These are phyloP conservation scores for Trichopoda pennipes DNA, from an alignment of 2,888 invertebrate genomes.

Conservation along the genomic window DNA sequence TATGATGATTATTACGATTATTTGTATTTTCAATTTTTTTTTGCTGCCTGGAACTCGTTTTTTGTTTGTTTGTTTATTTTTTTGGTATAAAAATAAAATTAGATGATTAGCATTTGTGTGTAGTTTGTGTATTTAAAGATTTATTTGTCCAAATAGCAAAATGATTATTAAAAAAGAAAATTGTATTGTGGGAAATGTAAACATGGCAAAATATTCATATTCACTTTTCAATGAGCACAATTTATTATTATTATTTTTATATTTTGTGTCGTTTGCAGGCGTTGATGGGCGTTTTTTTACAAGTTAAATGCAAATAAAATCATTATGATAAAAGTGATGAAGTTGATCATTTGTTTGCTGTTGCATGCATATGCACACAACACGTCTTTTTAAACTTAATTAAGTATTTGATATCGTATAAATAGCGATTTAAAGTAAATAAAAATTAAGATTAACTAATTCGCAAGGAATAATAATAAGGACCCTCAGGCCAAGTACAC, in stretches of 20 bases:
- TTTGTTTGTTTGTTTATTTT: conserved; percentile 20
- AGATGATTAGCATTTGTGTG: conserved; percentile 53
- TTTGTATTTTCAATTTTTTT: conserved; percentile 34
- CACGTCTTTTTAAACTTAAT: conserved; percentile 49
- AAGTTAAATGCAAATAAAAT: conserved; percentile 52
- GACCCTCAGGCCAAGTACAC: too few species aligned
- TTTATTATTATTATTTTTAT: conserved; percentile 2
- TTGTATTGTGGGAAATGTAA: conserved; percentile 64
- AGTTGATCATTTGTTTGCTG: conserved; percentile 47
- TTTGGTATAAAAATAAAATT: conserved; percentile 49
- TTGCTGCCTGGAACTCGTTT: conserved; percentile 23
- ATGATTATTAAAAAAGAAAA: conserved; percentile 32
- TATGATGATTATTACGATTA: conserved; percentile 23
- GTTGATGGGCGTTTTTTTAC: conserved; percentile 58
- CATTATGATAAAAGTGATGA: conserved; percentile 40
- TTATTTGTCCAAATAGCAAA: conserved; percentile 58
- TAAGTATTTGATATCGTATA: conserved; percentile 16
- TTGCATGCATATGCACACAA: conserved; percentile 53
- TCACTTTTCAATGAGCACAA: conserved; percentile 52
- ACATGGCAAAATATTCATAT: conserved; percentile 44
- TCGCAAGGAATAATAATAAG: too few species aligned
- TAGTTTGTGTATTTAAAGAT: conserved; percentile 50
- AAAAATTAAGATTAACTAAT: too few species aligned
- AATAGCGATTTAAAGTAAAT: not conserved
- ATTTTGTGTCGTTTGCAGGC: conserved; percentile 13